These are phyloP conservation scores for Rhabditophanes sp. DNA, from an alignment of 2,888 invertebrate species.

Conservation along the genomic window DNA sequence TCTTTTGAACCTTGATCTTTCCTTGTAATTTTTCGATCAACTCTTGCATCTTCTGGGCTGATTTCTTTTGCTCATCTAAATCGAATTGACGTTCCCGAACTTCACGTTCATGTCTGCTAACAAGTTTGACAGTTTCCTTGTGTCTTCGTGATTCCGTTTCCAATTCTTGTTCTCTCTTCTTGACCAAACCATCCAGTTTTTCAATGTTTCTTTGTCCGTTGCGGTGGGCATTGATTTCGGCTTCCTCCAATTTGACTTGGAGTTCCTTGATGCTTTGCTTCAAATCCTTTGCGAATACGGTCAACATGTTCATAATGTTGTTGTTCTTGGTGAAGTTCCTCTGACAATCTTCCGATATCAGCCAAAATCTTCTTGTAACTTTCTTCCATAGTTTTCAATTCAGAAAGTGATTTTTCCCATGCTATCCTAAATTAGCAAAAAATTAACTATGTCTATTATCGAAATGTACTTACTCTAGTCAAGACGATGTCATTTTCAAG, in stretches of 20 bases:
- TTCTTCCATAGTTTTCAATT: slow-evolving; percentile 96
- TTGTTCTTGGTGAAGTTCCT: slow-evolving; percentile 66
- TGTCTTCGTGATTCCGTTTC: slow-evolving; percentile 96
- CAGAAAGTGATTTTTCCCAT: slow-evolving; percentile 77
- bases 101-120: slow-evolving; percentile 49
- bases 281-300: slow-evolving; percentile 89
- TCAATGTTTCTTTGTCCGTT: slow-evolving; percentile 97
- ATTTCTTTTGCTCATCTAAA: slow-evolving; percentile 49
- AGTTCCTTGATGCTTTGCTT: slow-evolving; percentile 97
- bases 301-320: slow-evolving; percentile 95
- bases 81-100: slow-evolving; percentile 48
- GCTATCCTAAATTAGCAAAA: slow-evolving; percentile 4
- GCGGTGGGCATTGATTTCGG: slow-evolving; percentile 49
- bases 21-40: slow-evolving; percentile 49
- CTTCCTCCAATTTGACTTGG: slow-evolving; percentile 85
- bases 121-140: slow-evolving; percentile 49
- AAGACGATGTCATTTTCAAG: slow-evolving; percentile 38
- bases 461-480: slow-evolving; percentile 18
- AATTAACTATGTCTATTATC: not conserved
- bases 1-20: slow-evolving; percentile 50
- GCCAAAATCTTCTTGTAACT: slow-evolving; percentile 78
- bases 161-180: slow-evolving; percentile 84
- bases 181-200: slow-evolving; percentile 72
- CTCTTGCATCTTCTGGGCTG: slow-evolving; percentile 47
- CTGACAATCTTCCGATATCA: slow-evolving; percentile 90